Conservation (phyloP, 2,888 invertebrate genomes). For the Idaea aversata region DNA sequence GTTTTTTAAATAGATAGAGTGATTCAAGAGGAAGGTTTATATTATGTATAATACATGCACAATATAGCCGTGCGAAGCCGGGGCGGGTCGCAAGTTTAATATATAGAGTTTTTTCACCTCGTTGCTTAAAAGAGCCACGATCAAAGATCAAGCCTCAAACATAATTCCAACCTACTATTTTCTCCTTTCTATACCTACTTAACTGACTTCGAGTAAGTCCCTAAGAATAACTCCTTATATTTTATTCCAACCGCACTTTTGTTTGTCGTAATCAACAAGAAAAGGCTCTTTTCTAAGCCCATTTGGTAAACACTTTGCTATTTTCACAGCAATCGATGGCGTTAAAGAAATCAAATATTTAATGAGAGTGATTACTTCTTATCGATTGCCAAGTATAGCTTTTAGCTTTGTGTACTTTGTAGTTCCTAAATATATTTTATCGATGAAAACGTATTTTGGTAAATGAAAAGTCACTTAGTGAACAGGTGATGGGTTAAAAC, state of each 20-base stretch:
- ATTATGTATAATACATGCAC: too few species aligned
- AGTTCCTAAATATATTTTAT: constrained; percentile 2
- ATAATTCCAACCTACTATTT: background rate
- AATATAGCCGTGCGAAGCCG: too few species aligned
- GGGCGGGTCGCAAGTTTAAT: too few species aligned
- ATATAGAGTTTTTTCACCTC: too few species aligned
- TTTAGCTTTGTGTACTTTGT: background rate
- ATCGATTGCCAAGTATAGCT: background rate
- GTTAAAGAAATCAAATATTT: constrained; percentile 16
- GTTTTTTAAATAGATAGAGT: too few species aligned
- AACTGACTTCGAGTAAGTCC: background rate
- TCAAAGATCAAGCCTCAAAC: background rate
- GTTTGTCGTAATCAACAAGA: constrained; percentile 48
- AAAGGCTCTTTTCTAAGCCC: constrained; percentile 46
- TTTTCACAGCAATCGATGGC: constrained; percentile 16
- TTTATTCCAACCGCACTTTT: constrained; percentile 42
- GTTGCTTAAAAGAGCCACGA: too few species aligned
- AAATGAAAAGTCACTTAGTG: background rate
- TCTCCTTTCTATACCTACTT: background rate
- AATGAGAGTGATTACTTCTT: constrained; percentile 6
- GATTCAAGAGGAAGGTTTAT: too few species aligned
- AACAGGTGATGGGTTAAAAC: too few species aligned
- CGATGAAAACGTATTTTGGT: background rate
- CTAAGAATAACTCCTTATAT: constrained; percentile 33
- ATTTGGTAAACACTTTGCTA: constrained; percentile 35